Evolutionary conservation across 2,113 vertebrate genomes (phyloP), one percentile per base, ranked within the genome.

Genomic region (Galeopterus variegatus): DNA sequence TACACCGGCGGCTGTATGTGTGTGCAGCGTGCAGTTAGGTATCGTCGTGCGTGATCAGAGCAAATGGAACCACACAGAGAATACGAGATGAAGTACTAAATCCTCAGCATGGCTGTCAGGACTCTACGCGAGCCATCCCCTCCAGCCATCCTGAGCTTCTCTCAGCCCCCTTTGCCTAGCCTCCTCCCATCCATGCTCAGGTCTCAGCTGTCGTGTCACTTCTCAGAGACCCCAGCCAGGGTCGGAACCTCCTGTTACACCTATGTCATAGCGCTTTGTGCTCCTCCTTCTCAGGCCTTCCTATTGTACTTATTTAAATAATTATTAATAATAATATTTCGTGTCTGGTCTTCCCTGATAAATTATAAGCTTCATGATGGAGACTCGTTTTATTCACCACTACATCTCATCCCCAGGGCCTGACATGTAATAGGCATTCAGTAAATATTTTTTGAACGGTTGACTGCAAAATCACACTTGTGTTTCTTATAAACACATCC

Each of bases 1-100:
- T 31, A 3, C 1, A 9, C 10, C 1, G 72, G 36, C 1, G 8
- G 52, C 83, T 69, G 12, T 54, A 3, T 45, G 18, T n/a, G 1
- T 50, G 21, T 73, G 10, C 50, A 0, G 24, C 41, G 36, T 50
- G 50, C 70, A 50, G 1, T 88, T 89, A 48, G 24, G 31, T 45
- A 18, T 8, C 18, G 26, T 13, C 19, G 1, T 65, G 24, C 31
- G 18, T 19, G 31, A 5, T 33, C 41, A 75, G 73, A 93, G 86
- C n/a, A 33, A 7, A n/a, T 54, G 24, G 28, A 64, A 64, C 52
- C 11, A 2, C 11, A 28, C 56, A 15, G 31, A 67, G 76, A 28
- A 13, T 23, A 36, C 6, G 33, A 24, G 62, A 50, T 21, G 17
- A 21, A 58, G 21, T 36, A 54, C 58, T 70, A 24, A 5, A 11